phyloP scores from a whole-genome alignment of 2,113 vertebrate species.

The Parotia lawesii region DNA sequence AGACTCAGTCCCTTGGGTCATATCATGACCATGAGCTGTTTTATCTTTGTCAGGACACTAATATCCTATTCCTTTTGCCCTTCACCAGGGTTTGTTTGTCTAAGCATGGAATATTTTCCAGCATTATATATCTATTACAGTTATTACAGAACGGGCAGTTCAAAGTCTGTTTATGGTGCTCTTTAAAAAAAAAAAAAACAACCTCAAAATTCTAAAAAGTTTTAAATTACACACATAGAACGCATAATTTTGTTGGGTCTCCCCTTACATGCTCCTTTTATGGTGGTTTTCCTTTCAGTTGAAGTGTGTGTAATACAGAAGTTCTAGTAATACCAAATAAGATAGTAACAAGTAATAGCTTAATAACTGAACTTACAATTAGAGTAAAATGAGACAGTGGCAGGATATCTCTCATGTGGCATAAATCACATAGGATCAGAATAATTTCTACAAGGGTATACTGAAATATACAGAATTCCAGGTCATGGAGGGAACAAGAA shows the following conservation, averaged over 20 bases:
- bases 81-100: background rate
- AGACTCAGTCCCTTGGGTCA: background rate
- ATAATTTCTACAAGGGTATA: background rate
- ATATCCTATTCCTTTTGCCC: background rate
- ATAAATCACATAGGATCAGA: background rate
- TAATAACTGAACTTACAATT: background rate
- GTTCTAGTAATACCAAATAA: background rate
- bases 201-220: background rate
- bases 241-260: background rate
- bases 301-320: background rate
- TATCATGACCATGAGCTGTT: background rate
- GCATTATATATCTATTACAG: background rate
- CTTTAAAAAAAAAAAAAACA: background rate
- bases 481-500: background rate
- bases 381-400: background rate
- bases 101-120: background rate
- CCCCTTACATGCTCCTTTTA: background rate
- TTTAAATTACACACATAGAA: background rate
- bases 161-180: fast-evolving
- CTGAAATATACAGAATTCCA: background rate
- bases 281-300: background rate
- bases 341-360: background rate
- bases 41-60: background rate
- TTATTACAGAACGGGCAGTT: background rate
- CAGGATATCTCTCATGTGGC: background rate